These are phyloP conservation scores for Lasiommata megera DNA, from an alignment of 2,888 invertebrate genomes.

Conservation along the genomic window DNA sequence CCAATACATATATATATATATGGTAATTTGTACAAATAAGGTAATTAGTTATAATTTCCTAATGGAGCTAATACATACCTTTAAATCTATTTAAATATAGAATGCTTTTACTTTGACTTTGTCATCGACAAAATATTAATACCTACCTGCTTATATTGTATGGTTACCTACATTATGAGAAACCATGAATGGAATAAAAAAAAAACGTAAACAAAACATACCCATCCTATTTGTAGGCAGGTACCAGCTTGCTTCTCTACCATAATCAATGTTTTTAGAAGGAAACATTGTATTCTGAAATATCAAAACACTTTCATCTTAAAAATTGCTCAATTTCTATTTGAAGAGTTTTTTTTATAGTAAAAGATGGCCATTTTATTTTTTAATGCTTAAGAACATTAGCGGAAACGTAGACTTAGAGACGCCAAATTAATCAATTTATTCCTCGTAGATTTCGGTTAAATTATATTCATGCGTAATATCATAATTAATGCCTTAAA, in stretches of 20 bases:
- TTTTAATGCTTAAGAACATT: background rate
- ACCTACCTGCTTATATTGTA: too few relatives aligned
- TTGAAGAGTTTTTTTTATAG: background rate
- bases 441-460: background rate
- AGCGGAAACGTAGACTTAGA: background rate
- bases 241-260: slow-evolving; percentile 53
- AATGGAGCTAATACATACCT: too few relatives aligned
- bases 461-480: too few relatives aligned
- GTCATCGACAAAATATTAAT: too few relatives aligned
- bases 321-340: background rate
- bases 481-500: too few relatives aligned
- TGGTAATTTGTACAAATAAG: too few relatives aligned
- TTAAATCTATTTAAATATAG: too few relatives aligned
- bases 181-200: background rate
- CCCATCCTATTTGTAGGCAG: slow-evolving; percentile 50
- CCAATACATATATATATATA: too few relatives aligned
- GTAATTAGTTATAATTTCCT: too few relatives aligned
- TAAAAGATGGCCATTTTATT: background rate
- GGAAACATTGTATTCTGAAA: slow-evolving; percentile 53
- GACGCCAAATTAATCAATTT: background rate
- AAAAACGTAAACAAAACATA: slow-evolving; percentile 33
- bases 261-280: slow-evolving; percentile 50
- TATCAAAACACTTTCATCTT: slow-evolving; percentile 15
- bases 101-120: too few relatives aligned
- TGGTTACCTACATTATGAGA: too few relatives aligned